phyloP scores from a whole-genome alignment of 2,888 invertebrate genomes.

The Drosophila mimica region DNA sequence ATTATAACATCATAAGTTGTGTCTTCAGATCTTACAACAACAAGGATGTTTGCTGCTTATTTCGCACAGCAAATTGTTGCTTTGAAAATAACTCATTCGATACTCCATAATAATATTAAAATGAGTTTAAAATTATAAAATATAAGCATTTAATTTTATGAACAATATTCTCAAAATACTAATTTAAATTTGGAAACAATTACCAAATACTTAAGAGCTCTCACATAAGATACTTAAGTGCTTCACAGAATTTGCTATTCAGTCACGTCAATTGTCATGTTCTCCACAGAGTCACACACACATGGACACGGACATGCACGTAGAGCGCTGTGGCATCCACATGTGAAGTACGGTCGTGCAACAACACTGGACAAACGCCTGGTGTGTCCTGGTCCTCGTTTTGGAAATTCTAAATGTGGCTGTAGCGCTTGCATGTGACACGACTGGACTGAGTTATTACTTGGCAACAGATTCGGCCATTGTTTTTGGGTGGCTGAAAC shows the following conservation, averaged over 20 bases:
- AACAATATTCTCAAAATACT: not conserved
- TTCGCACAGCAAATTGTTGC: not conserved
- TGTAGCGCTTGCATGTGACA: conserved; percentile 64
- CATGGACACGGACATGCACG: conserved; percentile 6
- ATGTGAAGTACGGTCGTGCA: conserved; percentile 37
- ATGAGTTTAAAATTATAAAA: not conserved
- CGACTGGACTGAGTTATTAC: conserved; percentile 59
- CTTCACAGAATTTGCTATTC: conserved; percentile 1
- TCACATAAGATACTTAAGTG: conserved; percentile 4
- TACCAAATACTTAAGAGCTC: not conserved
- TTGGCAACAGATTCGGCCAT: conserved; percentile 44
- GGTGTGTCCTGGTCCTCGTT: conserved; percentile 44
- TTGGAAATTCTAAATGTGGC: conserved; percentile 1
- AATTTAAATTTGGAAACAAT: conserved; percentile 6
- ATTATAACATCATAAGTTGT: not conserved
- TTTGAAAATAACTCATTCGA: not conserved
- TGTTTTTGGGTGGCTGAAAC: conserved; percentile 54
- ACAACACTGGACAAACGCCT: conserved; percentile 53
- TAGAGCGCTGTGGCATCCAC: conserved; percentile 17
- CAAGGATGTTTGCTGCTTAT: not conserved
- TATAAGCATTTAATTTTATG: not conserved
- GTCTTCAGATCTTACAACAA: not conserved
- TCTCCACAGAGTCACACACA: not conserved
- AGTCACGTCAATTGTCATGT: conserved; percentile 31
- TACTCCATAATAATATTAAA: not conserved